These are phyloP conservation scores for Zalophus californianus DNA, from an alignment of 2,797 vertebrate genomes.

Conservation along the genomic window DNA sequence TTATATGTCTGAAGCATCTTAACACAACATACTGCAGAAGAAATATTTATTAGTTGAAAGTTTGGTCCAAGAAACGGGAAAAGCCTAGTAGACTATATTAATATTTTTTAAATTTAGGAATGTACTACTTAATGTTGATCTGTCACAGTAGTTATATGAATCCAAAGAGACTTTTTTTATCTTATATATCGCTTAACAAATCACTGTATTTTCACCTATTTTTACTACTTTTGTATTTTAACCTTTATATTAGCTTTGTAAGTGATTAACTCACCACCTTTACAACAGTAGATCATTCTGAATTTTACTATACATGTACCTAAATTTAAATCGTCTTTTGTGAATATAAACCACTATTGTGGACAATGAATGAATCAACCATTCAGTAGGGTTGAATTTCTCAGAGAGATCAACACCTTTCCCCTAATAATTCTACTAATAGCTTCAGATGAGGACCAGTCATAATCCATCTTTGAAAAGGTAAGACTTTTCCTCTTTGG, in stretches of 20 bases:
- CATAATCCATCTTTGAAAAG: neutral
- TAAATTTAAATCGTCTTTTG: neutral
- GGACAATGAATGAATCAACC: conserved; percentile 18
- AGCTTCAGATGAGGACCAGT: neutral
- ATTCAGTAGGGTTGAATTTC: neutral
- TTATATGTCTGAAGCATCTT: neutral
- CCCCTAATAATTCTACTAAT: neutral
- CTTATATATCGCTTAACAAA: neutral
- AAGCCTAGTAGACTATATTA: neutral
- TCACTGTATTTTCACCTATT: neutral
- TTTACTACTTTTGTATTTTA: neutral
- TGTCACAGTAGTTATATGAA: neutral
- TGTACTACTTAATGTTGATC: neutral
- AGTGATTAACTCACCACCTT: neutral
- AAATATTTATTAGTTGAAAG: neutral
- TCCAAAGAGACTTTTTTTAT: neutral
- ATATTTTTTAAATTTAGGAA: neutral
- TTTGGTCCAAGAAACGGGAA: neutral
- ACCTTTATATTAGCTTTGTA: neutral
- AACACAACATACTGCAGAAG: neutral
- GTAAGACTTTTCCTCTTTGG: neutral
- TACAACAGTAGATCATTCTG: neutral
- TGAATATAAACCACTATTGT: neutral
- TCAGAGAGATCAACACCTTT: neutral
- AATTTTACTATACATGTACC: neutral